Conservation (phyloP, 2,113 vertebrate genomes). For the Malurus alboscapulatus region DNA sequence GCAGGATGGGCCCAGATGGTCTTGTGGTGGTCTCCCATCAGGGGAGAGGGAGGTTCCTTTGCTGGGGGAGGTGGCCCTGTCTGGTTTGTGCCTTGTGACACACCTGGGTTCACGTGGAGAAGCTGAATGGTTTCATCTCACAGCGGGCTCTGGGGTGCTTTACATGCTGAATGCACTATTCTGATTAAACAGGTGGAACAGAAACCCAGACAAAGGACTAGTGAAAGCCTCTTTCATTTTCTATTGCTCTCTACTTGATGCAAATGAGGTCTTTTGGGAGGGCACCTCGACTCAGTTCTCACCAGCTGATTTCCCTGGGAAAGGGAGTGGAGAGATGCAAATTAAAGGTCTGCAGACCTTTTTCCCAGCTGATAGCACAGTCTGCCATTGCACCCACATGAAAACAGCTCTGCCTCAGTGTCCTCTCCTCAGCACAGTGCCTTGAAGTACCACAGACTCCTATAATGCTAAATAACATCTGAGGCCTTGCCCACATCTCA, state of each 20-base stretch:
- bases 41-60: not conserved
- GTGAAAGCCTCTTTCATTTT: not conserved
- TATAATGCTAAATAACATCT: not conserved
- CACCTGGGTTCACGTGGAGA: not conserved
- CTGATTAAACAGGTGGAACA: not conserved
- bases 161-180: not conserved
- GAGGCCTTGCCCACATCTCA: not conserved
- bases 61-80: not conserved
- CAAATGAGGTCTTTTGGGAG: not conserved
- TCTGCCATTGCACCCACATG: not conserved
- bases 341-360: not conserved
- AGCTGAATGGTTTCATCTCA: not conserved
- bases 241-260: not conserved
- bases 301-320: not conserved
- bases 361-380: not conserved
- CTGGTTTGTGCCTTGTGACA: not conserved
- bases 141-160: not conserved
- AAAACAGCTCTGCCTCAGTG: not conserved
- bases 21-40: not conserved
- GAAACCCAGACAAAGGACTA: not conserved
- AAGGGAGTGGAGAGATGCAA: not conserved
- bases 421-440: not conserved
- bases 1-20: not conserved
- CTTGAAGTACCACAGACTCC: not conserved
- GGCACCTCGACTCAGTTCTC: not conserved